Evolutionary conservation across 1,140 invertebrate species (phyloP), one percentile per base, ranked within the genome.

Genomic region (Lerema accius): DNA sequence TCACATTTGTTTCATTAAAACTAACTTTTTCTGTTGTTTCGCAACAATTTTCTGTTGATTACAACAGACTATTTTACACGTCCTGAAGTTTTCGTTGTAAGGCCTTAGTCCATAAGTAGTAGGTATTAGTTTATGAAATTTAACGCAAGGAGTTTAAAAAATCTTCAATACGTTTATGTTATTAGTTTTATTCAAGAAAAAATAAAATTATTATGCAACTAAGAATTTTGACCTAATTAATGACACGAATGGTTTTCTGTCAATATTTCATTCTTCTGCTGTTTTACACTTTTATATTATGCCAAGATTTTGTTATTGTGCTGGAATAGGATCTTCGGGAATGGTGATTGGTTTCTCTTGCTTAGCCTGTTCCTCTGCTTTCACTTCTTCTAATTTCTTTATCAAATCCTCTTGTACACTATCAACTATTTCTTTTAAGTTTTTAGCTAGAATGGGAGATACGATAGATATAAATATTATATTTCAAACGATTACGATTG

Each of bases 381-480:
- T 70, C 39, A 84, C 63, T 68, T 85, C 80, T 76, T 89, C 83
- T 16, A 90, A 62, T 67, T 90, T 90, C 50, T 80, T 86, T 26
- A 89, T 73, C 9, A 90, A 61, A 60, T 90, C 87, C 70, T 86
- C 82, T 76, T 87, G 84, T 3, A 90, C 86, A 32, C 86, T 90
- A 37, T 87, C 82, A 5, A 90, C 80, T n/a, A 90, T 90, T 74
- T 90, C 87, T 81, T 89, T 90, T 23, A 90, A 66, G 58, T 87
- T 90, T 72, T 84, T 87, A 37, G 87, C 87, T 90, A 67, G 9
- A 64, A 69, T 11, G 50, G 60, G 39, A 32, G 19, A 9, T 26
- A 19, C 16, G 10, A 2, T 23, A 32, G 10, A 28, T 9, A 10
- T 23, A 23, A 23, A 3, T n/a, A n/a, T n/a, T n/a, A n/a, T n/a